Percentiles rank a stretch among this genome's conserved stretches.
Conservation (phyloP, 2,797 vertebrate genomes). For the Eidolon dupreanum region DNA sequence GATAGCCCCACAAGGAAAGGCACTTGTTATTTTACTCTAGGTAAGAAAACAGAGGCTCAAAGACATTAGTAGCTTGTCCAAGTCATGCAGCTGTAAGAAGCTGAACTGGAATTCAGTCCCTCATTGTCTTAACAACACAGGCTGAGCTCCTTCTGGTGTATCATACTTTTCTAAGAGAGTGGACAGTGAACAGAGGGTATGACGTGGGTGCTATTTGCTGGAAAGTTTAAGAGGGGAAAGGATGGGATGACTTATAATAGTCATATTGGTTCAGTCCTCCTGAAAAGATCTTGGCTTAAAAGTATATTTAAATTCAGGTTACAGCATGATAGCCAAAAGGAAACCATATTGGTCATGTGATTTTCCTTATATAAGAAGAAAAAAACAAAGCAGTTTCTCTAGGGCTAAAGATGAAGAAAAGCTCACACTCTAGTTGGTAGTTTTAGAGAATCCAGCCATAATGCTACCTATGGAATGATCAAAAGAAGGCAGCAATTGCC, state of each 20-base stretch:
- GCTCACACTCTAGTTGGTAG: neutral
- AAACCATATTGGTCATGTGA: neutral
- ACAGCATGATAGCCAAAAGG: neutral
- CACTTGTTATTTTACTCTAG: neutral
- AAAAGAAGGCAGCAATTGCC: neutral
- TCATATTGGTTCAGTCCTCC: neutral
- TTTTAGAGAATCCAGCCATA: neutral
- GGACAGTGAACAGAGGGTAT: neutral
- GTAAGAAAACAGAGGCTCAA: neutral
- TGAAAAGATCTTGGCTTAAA: neutral
- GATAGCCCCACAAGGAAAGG: neutral
- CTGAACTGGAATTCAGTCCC: neutral
- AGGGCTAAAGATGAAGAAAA: neutral
- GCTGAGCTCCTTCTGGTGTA: neutral
- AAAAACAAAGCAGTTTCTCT: constrained; percentile 19
- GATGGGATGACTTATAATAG: accelerated
- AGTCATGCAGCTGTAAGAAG: neutral
- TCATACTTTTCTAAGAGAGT: neutral
- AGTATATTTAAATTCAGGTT: neutral
- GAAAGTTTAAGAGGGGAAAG: neutral
- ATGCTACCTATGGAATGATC: neutral
- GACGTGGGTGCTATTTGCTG: no score
- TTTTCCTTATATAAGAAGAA: neutral
- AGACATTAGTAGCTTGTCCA: neutral
- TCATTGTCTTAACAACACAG: neutral